A percentile compares a stretch with the other conserved stretches of the same genome.
phyloP scores from a whole-genome alignment of 2,797 vertebrate species.

The Heliangelus exortis region DNA sequence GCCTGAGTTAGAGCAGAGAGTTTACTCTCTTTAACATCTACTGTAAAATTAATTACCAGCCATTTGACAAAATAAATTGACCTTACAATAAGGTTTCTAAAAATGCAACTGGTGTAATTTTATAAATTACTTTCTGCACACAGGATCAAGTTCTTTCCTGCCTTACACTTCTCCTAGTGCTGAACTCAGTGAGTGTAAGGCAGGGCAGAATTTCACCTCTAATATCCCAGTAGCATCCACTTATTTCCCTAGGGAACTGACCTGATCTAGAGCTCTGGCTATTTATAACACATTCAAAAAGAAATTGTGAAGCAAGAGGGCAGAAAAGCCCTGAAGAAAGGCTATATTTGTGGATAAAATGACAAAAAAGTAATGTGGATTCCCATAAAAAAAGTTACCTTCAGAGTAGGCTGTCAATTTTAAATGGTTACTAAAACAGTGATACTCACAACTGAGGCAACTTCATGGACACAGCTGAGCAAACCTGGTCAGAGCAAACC shows the following conservation, averaged over 20 bases:
- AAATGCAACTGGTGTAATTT: background rate
- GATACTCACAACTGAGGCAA: background rate
- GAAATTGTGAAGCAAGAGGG: background rate
- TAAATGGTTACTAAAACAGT: background rate
- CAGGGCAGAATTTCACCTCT: background rate
- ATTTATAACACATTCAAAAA: conserved; percentile 34
- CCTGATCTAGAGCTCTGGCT: background rate
- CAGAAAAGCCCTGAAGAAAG: background rate
- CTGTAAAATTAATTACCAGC: background rate
- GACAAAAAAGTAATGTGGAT: background rate
- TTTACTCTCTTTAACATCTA: background rate
- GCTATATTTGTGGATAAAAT: background rate
- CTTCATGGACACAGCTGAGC: background rate
- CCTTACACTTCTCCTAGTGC: background rate
- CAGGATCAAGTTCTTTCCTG: background rate
- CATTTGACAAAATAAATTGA: conserved; percentile 7
- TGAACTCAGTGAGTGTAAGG: background rate
- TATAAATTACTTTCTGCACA: background rate
- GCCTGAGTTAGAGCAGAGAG: background rate
- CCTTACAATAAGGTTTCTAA: background rate
- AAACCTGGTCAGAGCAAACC: rapidly evolving
- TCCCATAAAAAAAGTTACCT: background rate
- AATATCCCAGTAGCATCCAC: background rate
- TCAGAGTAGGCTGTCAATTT: background rate
- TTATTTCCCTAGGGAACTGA: conserved; percentile 27